Base-by-base conservation (phyloP, 2,888 invertebrate species). In the Aphrophora alni region DNA sequence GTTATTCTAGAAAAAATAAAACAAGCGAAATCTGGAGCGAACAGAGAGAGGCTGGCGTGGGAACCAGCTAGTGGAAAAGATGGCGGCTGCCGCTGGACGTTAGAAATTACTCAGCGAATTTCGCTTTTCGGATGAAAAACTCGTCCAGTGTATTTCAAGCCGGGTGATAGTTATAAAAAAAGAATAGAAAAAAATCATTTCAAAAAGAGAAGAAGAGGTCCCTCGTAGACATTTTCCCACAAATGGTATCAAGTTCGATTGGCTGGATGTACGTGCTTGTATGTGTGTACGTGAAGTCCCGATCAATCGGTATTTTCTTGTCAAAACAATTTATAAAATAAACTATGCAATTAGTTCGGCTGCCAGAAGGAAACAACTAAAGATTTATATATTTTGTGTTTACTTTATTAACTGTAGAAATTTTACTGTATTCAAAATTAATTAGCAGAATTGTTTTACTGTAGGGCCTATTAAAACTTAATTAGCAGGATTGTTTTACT, bases 121-220 rank as follows among this genome's bases (percentile, higher is more conserved):
- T 81, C 75, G 78, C 81, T 81, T 78, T 81, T 78, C 81, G 71
- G 59, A 33, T 38, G 78, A 81, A 81, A 81, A 81, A 81, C 81
- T 78, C 24, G 71, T 74, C 74, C 68, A 74, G 38, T 28, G 28
- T 59, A 59, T 59, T 59, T 21, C 59, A 59, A 72, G 38, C 17
- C 27, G 28, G 78, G 72, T 14, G 44, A 38, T 38, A 14, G 78
- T 33, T 72, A 78, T 72, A 78, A 78, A 78, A 70, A 24, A 71
- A 12, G 44, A 33, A 17, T 33, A 38, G 26, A 28, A 69, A 71
- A 72, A 59, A 21, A 59, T 21, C 21, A 21, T 59, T 59, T 21
- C 44, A 44, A 44, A 44, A 44, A 10, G 21, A 59, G 10, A 21
- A 59, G 59, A 59, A 21, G 59, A 59, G 12, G 59, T 59, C 2